These are phyloP conservation scores for Drosophila littoralis DNA, from an alignment of 1,140 invertebrate genomes.

Conservation along the genomic window DNA sequence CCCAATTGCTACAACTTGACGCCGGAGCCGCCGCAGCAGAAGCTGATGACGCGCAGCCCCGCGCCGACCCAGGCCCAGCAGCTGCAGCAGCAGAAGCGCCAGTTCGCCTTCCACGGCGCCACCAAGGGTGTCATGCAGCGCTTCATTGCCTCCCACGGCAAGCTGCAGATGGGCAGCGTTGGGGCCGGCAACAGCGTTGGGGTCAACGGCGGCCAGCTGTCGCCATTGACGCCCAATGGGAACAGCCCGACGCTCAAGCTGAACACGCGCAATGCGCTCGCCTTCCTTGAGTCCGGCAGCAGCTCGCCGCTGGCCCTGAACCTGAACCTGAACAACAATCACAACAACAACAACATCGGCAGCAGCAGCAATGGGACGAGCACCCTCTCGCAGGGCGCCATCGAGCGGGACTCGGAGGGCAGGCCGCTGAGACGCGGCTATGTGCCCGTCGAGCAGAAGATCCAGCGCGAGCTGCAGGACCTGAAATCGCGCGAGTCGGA, in stretches of 20 bases:
- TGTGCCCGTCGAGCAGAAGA: constrained; percentile 90
- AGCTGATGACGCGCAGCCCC: constrained; percentile 85
- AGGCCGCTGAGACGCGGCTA: constrained; percentile 87
- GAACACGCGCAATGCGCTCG: constrained; percentile 62
- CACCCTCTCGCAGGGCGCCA: constrained; percentile 80
- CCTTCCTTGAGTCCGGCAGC: constrained; percentile 57
- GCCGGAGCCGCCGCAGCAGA: constrained; percentile 84
- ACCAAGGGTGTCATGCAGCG: constrained; percentile 91
- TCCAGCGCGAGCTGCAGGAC: constrained; percentile 90
- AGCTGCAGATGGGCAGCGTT: constrained; percentile 83
- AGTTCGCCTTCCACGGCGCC: constrained; percentile 87
- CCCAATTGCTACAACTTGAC: constrained; percentile 84
- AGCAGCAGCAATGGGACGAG: constrained; percentile 21
- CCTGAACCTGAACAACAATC: constrained; percentile 5
- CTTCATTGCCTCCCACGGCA: constrained; percentile 90
- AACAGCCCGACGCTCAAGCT: constrained; percentile 54
- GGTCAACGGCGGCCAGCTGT: too few species aligned
- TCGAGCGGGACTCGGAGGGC: constrained; percentile 85
- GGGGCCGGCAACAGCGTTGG: too few species aligned
- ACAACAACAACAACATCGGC: neutral
- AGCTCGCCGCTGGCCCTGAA: constrained; percentile 34
- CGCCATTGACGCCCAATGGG: neutral
- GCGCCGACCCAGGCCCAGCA: constrained; percentile 86
- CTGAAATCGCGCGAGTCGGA: constrained; percentile 91
- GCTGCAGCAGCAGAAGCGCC: constrained; percentile 84